These are phyloP conservation scores for Brachyalestes nurse DNA, from an alignment of 2,797 vertebrate species.

Conservation along the genomic window DNA sequence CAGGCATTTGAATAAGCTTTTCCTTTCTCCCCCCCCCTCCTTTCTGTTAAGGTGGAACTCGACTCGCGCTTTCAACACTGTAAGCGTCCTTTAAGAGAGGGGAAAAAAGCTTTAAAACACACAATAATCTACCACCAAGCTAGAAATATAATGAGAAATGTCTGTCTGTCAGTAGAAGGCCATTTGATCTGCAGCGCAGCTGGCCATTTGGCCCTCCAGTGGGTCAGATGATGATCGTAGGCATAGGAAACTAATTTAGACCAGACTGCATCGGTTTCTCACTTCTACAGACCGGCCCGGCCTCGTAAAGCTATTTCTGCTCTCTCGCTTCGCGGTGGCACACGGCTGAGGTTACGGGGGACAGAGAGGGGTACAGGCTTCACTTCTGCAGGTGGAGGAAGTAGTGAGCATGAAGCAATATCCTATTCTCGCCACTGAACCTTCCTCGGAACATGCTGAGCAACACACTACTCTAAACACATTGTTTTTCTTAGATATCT, in stretches of 20 bases:
- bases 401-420: not conserved
- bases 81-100: not conserved
- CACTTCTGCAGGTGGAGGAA: not conserved
- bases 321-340: too few relatives aligned
- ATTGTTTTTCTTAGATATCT: not conserved
- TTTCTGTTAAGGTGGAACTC: conserved; percentile 77
- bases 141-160: not conserved
- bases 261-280: not conserved
- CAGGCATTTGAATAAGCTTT: conserved; percentile 49
- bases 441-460: not conserved
- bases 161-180: not conserved
- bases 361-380: not conserved
- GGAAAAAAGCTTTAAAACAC: not conserved
- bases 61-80: not conserved
- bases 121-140: not conserved
- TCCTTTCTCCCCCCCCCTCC: conserved; percentile 37
- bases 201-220: not conserved
- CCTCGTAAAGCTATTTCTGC: not conserved
- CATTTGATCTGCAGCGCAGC: not conserved
- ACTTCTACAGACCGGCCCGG: not conserved
- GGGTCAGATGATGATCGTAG: conserved; percentile 14
- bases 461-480: not conserved
- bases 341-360: not conserved
- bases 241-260: conserved; percentile 3
- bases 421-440: not conserved